A percentile compares a stretch with the other conserved stretches of the same genome.
Conservation (phyloP, 2,113 vertebrate genomes). For the Panthera leo region DNA sequence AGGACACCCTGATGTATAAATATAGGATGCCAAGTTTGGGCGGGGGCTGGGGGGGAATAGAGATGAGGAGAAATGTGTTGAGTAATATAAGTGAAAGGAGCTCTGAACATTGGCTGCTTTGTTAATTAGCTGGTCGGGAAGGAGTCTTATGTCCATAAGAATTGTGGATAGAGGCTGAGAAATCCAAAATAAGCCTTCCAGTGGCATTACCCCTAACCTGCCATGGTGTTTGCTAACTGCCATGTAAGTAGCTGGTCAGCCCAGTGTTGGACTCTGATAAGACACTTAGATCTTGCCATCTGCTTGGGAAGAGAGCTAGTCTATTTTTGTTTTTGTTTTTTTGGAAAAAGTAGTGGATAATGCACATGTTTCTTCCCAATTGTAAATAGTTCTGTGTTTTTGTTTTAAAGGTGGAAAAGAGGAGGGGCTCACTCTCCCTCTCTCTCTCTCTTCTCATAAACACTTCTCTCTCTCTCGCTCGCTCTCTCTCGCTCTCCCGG, state of each 20-base stretch:
- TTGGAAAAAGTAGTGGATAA: conserved; percentile 26
- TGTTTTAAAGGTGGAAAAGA: conserved; percentile 74
- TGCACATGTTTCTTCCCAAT: conserved; percentile 68
- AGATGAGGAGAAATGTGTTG: not conserved
- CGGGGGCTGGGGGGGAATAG: too few relatives aligned
- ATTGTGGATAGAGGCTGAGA: not conserved
- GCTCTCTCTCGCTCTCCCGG: too few relatives aligned
- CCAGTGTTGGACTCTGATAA: conserved; percentile 47
- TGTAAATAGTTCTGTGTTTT: conserved; percentile 80
- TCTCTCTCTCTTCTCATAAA: too few relatives aligned
- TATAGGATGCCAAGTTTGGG: not conserved
- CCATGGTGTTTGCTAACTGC: not conserved
- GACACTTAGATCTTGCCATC: conserved; percentile 65
- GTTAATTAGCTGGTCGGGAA: not conserved
- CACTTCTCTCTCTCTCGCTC: too few relatives aligned
- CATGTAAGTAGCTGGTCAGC: not conserved
- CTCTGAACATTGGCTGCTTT: not conserved
- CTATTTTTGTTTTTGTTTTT: not conserved
- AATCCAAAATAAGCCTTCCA: not conserved
- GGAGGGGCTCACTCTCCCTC: not conserved
- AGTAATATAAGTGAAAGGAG: not conserved
- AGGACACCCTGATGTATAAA: not conserved
- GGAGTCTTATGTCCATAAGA: not conserved
- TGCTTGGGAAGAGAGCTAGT: conserved; percentile 54
- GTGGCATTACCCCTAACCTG: not conserved